Percentiles rank a stretch among this genome's conserved stretches.
phyloP scores from a whole-genome alignment of 1,140 invertebrate genomes.

The Apocrypta bakeri region DNA sequence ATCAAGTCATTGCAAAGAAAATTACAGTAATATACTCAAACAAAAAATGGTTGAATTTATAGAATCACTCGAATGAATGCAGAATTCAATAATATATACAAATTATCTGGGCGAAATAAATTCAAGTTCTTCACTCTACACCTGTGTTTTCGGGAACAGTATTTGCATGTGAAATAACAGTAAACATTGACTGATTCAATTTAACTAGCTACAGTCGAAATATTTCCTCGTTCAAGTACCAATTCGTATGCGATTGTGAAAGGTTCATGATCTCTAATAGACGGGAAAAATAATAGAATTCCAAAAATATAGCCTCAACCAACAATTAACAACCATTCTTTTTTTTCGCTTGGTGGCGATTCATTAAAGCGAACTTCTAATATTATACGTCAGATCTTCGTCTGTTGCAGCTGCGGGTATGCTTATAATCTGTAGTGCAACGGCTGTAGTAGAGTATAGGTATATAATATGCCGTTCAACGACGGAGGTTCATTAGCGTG shows the following conservation, averaged over 20 bases:
- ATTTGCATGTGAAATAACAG: background rate
- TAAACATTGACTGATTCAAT: background rate
- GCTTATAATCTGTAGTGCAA: background rate
- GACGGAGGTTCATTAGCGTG: constrained; percentile 36
- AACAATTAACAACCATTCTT: background rate
- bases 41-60: too few relatives aligned
- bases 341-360: constrained; percentile 2
- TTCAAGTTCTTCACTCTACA: background rate
- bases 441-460: background rate
- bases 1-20: too few relatives aligned
- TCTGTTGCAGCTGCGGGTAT: background rate
- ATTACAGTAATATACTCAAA: too few relatives aligned
- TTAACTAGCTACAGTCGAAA: background rate
- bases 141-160: background rate
- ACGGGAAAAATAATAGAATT: too few relatives aligned
- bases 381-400: background rate
- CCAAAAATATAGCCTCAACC: background rate
- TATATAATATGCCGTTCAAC: background rate
- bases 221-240: too few relatives aligned
- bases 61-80: too few relatives aligned
- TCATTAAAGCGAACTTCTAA: constrained; percentile 25
- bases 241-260: too few relatives aligned
- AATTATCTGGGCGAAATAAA: background rate
- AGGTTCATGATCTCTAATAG: too few relatives aligned
- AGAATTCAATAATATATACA: too few relatives aligned